Conservation (phyloP, 2,113 vertebrate genomes). For the Hoplias malabaricus region DNA sequence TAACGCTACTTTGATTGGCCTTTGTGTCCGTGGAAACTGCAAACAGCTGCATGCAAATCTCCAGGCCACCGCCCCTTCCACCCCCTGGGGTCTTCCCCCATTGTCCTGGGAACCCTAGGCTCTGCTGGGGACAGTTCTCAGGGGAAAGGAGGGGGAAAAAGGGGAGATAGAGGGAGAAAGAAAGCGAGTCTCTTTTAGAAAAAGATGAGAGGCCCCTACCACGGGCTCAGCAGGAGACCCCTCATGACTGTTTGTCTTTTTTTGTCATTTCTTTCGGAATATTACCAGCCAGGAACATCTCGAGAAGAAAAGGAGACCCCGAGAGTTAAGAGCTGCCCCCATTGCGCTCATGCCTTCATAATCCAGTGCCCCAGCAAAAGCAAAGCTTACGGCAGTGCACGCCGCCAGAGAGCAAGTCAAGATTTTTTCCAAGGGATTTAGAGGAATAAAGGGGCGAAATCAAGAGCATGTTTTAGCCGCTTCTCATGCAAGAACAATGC, state of each 20-base stretch:
- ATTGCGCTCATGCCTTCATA: slow-evolving; percentile 67
- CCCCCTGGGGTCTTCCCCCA: slow-evolving; percentile 80
- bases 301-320: slow-evolving; percentile 74
- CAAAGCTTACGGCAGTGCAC: slow-evolving; percentile 55
- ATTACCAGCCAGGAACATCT: slow-evolving; percentile 75
- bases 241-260: slow-evolving; percentile 78
- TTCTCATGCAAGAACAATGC: slow-evolving; percentile 51
- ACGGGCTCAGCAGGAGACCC: slow-evolving; percentile 77
- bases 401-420: slow-evolving; percentile 53
- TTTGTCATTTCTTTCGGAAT: slow-evolving; percentile 69
- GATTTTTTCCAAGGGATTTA: slow-evolving; percentile 55
- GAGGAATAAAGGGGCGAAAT: slow-evolving; percentile 30
- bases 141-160: slow-evolving; percentile 41
- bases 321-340: slow-evolving; percentile 71
- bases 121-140: slow-evolving; percentile 86
- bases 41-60: slow-evolving; percentile 97
- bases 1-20: slow-evolving; percentile 86
- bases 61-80: slow-evolving; percentile 56
- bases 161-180: slow-evolving; percentile 58
- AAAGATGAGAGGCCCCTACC: slow-evolving; percentile 80
- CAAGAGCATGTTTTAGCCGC: slow-evolving; percentile 49
- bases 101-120: slow-evolving; percentile 80
- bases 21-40: slow-evolving; percentile 90
- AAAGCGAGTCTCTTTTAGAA: slow-evolving; percentile 76
- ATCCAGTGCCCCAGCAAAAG: slow-evolving; percentile 67